Conservation (phyloP, 2,113 vertebrate species). For the Alethe castanea region DNA sequence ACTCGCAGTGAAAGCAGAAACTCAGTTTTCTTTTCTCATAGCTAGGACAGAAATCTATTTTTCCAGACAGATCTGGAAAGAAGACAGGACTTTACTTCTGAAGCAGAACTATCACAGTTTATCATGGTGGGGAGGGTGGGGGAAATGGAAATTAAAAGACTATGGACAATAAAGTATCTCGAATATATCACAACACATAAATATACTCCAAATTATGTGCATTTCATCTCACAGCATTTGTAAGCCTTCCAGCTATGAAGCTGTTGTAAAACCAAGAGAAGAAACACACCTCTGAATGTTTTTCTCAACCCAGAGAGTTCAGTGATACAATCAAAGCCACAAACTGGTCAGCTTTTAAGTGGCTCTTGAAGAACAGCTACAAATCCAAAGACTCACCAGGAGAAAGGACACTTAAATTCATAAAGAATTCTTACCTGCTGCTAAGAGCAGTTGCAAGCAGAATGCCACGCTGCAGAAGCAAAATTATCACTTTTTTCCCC, state of each 20-base stretch:
- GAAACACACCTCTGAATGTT: background rate
- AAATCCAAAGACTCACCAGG: background rate
- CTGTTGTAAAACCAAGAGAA: background rate
- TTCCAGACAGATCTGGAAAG: background rate
- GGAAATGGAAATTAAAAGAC: background rate
- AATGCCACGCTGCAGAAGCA: background rate
- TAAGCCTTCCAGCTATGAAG: background rate
- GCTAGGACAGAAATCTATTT: background rate
- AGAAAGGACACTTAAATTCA: background rate
- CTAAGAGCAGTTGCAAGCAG: background rate
- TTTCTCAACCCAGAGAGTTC: background rate
- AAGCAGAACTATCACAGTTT: background rate
- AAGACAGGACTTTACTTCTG: background rate
- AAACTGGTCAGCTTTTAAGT: background rate
- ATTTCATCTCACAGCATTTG: background rate
- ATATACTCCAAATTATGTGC: background rate
- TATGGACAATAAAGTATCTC: background rate
- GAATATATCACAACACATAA: background rate
- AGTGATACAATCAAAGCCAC: background rate
- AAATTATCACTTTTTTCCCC: background rate
- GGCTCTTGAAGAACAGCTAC: background rate
- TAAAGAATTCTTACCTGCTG: background rate
- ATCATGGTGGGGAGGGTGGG: no score
- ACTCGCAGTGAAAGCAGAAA: background rate
- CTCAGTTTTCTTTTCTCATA: background rate